phyloP scores from a whole-genome alignment of 2,797 vertebrate genomes.

The Crocidura indochinensis region DNA sequence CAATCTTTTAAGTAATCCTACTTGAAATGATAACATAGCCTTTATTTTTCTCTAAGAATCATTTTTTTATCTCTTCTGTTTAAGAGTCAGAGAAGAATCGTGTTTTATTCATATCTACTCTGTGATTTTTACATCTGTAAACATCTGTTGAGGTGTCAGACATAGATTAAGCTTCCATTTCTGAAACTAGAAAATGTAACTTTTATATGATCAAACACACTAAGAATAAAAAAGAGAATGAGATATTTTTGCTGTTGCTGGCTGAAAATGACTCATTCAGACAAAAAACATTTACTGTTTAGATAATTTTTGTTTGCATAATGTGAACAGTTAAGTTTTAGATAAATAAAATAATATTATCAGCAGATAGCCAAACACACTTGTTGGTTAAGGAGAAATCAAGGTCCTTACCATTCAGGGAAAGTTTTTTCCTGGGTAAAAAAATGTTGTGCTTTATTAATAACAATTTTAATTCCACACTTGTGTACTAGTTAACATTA shows the following conservation, averaged over 20 bases:
- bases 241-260: neutral
- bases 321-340: constrained; percentile 1
- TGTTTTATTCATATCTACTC: neutral
- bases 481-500: neutral
- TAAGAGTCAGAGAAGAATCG: neutral
- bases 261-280: constrained; percentile 16
- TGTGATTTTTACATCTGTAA: constrained; percentile 31
- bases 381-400: constrained; percentile 2
- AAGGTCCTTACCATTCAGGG: neutral
- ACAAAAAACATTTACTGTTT: neutral
- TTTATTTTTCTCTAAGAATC: neutral
- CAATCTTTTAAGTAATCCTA: neutral
- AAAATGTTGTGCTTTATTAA: neutral
- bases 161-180: constrained; percentile 27
- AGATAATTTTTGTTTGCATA: neutral
- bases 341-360: constrained; percentile 12
- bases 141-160: constrained; percentile 21
- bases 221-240: constrained; percentile 1
- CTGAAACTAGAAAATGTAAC: neutral
- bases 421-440: neutral
- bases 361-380: neutral
- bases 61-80: neutral
- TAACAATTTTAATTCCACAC: neutral
- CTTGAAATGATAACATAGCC: neutral
- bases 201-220: constrained; percentile 40